phyloP scores from a whole-genome alignment of 2,113 vertebrate species.

The Merops nubicus region DNA sequence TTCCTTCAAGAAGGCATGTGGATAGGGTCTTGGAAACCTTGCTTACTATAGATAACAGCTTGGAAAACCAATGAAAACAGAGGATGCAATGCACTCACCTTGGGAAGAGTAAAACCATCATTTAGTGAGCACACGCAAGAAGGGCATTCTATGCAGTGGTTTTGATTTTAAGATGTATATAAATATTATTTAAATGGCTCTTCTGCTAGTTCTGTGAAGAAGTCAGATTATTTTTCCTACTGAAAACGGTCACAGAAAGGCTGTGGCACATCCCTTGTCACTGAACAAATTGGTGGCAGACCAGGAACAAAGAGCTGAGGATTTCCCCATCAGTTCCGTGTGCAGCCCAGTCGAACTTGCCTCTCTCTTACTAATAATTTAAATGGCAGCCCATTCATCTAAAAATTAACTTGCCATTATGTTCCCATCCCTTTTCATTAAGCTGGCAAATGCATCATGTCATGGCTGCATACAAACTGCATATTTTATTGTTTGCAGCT shows the following conservation, averaged over 20 bases:
- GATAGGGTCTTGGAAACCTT: neutral
- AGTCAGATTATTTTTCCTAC: neutral
- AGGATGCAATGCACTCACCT: neutral
- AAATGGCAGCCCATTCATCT: neutral
- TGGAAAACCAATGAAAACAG: neutral
- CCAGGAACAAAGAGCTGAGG: neutral
- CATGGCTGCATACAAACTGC: neutral
- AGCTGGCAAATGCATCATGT: neutral
- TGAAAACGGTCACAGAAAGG: neutral
- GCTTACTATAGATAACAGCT: neutral
- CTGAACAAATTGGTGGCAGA: rapidly evolving
- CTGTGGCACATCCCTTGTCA: neutral
- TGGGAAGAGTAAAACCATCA: neutral
- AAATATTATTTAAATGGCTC: neutral
- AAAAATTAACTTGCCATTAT: conserved; percentile 2
- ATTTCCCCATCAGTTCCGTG: rapidly evolving
- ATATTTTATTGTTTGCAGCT: neutral
- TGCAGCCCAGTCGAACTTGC: neutral
- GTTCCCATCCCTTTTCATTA: neutral
- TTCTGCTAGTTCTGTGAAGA: neutral
- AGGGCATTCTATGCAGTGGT: neutral
- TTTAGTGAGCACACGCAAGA: neutral
- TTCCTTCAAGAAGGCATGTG: neutral
- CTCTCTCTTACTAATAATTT: neutral
- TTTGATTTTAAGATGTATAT: neutral